phyloP scores from a whole-genome alignment of 1,140 invertebrate genomes.

The Gryllus bimaculatus region DNA sequence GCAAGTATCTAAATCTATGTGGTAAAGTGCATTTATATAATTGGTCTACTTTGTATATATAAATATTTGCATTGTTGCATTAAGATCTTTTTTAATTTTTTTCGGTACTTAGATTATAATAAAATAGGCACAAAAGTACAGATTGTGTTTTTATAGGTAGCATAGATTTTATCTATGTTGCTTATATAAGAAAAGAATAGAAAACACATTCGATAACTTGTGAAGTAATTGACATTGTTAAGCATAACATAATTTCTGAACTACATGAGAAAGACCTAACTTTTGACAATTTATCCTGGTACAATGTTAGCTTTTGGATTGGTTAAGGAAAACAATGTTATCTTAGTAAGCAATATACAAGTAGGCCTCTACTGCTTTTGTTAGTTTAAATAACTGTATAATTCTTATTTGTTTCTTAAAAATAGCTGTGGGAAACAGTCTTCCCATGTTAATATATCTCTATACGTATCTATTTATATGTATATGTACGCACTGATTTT shows the following conservation, averaged over 20 bases:
- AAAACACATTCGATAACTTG: neutral
- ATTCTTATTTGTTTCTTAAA: neutral
- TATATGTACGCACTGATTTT: neutral
- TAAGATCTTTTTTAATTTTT: neutral
- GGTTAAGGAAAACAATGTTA: neutral
- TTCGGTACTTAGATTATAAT: neutral
- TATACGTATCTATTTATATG: neutral
- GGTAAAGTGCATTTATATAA: neutral
- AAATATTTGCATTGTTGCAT: constrained; percentile 2
- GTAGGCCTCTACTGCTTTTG: neutral
- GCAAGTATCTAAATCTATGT: neutral
- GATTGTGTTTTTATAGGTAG: constrained; percentile 1
- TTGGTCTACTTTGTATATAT: neutral
- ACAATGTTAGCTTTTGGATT: neutral
- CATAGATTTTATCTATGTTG: constrained; percentile 1
- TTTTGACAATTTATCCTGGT: neutral
- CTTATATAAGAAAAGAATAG: neutral
- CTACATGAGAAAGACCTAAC: neutral
- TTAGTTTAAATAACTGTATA: neutral
- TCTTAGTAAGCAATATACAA: neutral
- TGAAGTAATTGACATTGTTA: constrained; percentile 1
- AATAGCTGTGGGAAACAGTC: neutral
- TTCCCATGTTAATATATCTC: neutral
- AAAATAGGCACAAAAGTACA: constrained; percentile 5
- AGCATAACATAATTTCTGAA: neutral